Base-by-base conservation (phyloP, 2,888 invertebrate genomes). In the Mactromeris polynyma region DNA sequence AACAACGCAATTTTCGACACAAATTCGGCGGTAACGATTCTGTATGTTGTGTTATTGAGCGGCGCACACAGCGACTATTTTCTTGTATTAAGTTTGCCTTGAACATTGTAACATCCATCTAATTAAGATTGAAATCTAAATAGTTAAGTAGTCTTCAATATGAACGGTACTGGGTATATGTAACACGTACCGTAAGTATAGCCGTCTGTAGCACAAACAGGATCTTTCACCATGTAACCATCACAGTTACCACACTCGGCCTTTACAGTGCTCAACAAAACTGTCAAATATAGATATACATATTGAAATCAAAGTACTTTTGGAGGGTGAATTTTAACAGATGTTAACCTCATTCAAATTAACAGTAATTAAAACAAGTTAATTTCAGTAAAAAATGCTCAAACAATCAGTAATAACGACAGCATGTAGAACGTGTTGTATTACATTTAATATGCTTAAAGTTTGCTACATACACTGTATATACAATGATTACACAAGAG, bases 181-280 rank as follows among this genome's bases (percentile, higher is more conserved):
- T n/a, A n/a, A n/a, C 11, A 17, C 51, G 2, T 51, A 51, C 51
- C 17, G 51, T 51, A 51, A 51, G 14, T 51, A 2, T 2, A 17
- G 51, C 81, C 81, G 54, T 81, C 81, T 19, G 17, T 36, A 6
- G 54, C 81, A 54, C 81, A 81, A 31, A 81, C 31, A 2, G 81
- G 81, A 11, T 81, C 54, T 46, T 80, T 80, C 6, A 46, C 46
- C 17, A 14, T 21, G 14, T 11, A 0, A 31, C 36, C 31, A 19
- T 54, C 81, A 26, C 46, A 51, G 19, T 14, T 33, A 26, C 54
- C 54, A 81, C 81, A 81, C 7, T 81, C 51, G 17, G 64, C 82
- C 19, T 64, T 38, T 7, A 64, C 82, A 82, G 21, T 11, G 40
- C 40, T 40, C 38, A 82, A 9, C 82, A 82, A 82, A 26, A 38